A percentile compares a stretch with the other conserved stretches of the same genome.
Conservation (phyloP, 2,888 invertebrate genomes). For the Nomada flava region DNA sequence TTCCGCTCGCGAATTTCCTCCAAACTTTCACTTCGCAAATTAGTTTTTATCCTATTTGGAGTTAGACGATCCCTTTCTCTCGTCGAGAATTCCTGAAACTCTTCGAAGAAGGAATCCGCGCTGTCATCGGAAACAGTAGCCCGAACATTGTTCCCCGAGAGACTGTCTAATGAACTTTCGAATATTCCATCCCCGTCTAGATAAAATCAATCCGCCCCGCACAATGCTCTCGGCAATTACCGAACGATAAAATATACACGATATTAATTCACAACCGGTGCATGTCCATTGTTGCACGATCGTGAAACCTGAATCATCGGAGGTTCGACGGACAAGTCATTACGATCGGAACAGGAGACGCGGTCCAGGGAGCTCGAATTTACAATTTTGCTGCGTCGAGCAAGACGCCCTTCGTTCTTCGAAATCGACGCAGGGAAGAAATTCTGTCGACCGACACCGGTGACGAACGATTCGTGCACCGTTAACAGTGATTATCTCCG, state of each 20-base stretch:
- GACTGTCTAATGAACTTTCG: neutral
- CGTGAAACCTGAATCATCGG: constrained; percentile 57
- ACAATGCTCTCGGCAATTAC: neutral
- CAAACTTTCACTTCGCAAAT: too few relatives aligned
- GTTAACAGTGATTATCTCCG: constrained; percentile 2
- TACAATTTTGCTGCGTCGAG: constrained; percentile 58
- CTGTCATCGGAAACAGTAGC: too few relatives aligned
- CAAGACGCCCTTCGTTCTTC: constrained; percentile 60
- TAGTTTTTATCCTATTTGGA: too few relatives aligned
- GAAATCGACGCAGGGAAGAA: too few relatives aligned
- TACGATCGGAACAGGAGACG: constrained; percentile 61
- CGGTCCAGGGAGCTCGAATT: constrained; percentile 69
- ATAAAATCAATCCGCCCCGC: neutral
- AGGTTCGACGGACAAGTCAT: constrained; percentile 48
- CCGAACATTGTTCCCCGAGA: too few relatives aligned
- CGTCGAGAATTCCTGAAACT: too few relatives aligned
- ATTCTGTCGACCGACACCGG: constrained; percentile 39
- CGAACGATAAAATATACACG: neutral
- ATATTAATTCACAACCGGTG: neutral
- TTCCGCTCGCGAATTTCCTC: too few relatives aligned
- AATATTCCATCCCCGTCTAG: neutral
- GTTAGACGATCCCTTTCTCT: too few relatives aligned
- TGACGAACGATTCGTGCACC: neutral
- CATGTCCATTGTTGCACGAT: constrained; percentile 9
- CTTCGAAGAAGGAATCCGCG: too few relatives aligned